Evolutionary conservation across 2,888 invertebrate species (phyloP), one percentile per base, ranked within the genome.

Genomic region (Erebia ligea): DNA sequence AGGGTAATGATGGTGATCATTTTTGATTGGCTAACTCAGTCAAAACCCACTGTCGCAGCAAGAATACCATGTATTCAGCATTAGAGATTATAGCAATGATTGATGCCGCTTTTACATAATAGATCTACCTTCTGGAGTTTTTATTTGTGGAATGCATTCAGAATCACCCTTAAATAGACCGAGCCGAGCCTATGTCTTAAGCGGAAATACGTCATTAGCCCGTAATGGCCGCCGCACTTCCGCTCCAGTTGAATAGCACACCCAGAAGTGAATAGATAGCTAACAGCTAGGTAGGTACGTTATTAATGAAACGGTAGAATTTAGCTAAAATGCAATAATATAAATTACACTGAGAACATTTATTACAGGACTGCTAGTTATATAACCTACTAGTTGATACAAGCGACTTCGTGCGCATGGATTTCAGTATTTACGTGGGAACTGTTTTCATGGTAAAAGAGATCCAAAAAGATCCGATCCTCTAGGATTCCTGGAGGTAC

Each of bases 141-240:
- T 58, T 34, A 17, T 13, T 42, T 42, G 6, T 10, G 45, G 42
- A 34, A 59, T 59, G 59, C 40, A 59, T 42, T 59, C 40, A 40
- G 17, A 57, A 56, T 66, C 40, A 57, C 15, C 42, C 56, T 15
- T 54, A 57, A 57, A 64, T 56, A 50, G 56, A 11, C 64, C 17
- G 40, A 34, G 64, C 56, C 45, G 15, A 62, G 65, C 65, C 68
- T 57, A 52, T 50, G 61, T 66, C 63, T 63, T 50, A 61, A 70
- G 68, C 83, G 88, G 87, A 87, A 81, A 81, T 82, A 84, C 83
- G 84, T 86, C 86, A 86, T 87, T 86, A 87, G 80, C 80, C 72
- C 75, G 78, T 81, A 83, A 84, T 82, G 81, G 80, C 76, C 76
- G 74, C 74, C 74, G 72, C 70, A 73, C 75, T 75, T 77, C 76